These are phyloP conservation scores for Druon quercuslanigerum DNA, from an alignment of 1,140 invertebrate genomes.

Conservation along the genomic window DNA sequence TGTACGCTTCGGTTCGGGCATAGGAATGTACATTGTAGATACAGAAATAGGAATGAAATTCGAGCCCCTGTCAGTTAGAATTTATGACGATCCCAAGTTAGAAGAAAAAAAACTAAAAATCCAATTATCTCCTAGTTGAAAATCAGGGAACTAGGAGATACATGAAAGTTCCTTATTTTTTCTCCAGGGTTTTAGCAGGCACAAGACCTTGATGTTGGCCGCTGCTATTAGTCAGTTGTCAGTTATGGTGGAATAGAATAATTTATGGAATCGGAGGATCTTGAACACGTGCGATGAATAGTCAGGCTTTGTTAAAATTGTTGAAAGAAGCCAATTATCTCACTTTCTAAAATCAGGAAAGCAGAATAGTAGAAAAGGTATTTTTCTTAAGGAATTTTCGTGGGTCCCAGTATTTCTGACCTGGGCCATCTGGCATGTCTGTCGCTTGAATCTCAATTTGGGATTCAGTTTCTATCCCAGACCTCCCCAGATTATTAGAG, in stretches of 20 bases:
- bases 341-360: conserved; percentile 41
- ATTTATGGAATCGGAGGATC: background rate
- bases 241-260: conserved; percentile 9
- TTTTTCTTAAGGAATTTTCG: conserved; percentile 44
- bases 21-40: too few relatives aligned
- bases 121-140: conserved; percentile 34
- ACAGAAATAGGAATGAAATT: too few relatives aligned
- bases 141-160: conserved; percentile 40
- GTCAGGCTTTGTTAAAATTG: conserved; percentile 34
- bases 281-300: background rate
- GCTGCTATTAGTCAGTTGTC: conserved; percentile 3
- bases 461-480: background rate
- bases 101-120: background rate
- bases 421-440: background rate
- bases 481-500: conserved; percentile 19
- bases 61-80: too few relatives aligned
- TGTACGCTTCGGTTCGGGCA: too few relatives aligned
- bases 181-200: too few relatives aligned
- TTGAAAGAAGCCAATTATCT: conserved; percentile 52
- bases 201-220: too few relatives aligned
- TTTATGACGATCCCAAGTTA: too few relatives aligned
- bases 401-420: conserved; percentile 1
- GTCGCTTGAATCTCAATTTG: background rate
- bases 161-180: background rate
- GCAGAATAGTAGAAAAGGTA: conserved; percentile 45